Conservation (phyloP, 2,797 vertebrate genomes). For the Hydrophis major region DNA sequence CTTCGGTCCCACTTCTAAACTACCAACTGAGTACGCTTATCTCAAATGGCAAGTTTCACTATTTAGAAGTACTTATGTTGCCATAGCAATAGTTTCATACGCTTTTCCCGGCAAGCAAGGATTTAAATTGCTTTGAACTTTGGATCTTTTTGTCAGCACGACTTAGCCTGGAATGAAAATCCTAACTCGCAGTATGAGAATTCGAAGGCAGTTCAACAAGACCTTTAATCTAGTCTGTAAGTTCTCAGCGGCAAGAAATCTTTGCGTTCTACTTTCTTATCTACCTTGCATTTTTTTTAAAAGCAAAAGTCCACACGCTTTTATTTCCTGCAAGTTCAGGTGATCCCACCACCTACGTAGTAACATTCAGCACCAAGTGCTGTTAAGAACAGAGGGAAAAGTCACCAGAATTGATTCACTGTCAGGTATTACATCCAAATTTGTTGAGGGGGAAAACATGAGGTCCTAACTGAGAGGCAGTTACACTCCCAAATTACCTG, state of each 20-base stretch:
- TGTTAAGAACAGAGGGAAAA: neutral
- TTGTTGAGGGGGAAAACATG: neutral
- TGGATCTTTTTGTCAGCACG: constrained; percentile 46
- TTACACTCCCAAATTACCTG: neutral
- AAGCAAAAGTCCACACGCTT: neutral
- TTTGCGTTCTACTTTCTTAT: neutral
- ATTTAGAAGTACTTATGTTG: constrained; percentile 63
- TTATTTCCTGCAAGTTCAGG: neutral
- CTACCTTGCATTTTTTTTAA: neutral
- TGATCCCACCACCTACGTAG: neutral
- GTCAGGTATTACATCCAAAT: too few species aligned
- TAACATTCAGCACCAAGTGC: neutral
- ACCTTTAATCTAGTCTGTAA: neutral
- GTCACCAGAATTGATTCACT: neutral
- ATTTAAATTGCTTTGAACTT: constrained; percentile 59
- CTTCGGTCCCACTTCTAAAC: constrained; percentile 29
- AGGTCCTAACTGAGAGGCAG: neutral
- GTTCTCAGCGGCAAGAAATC: neutral
- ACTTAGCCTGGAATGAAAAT: constrained; percentile 42
- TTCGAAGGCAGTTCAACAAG: constrained; percentile 8
- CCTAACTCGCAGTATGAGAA: constrained; percentile 26
- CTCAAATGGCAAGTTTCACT: constrained; percentile 51
- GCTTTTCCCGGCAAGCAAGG: constrained; percentile 49
- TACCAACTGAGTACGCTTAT: constrained; percentile 31
- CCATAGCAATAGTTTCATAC: constrained; percentile 54